phyloP scores from a whole-genome alignment of 2,113 vertebrate genomes.

The Piprites chloris region DNA sequence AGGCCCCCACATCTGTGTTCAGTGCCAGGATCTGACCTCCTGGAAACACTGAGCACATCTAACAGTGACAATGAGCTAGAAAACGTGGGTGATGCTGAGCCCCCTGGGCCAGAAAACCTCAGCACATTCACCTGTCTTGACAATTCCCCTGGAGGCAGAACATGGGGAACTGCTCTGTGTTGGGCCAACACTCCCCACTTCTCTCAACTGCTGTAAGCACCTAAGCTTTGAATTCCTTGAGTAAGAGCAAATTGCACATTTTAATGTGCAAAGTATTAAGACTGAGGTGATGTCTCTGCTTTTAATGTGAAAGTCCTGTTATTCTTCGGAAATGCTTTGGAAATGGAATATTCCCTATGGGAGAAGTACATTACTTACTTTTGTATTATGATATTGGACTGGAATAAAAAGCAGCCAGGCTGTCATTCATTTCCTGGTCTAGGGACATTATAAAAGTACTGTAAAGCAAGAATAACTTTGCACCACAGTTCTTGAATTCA shows the following conservation, averaged over 20 bases:
- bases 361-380: neutral
- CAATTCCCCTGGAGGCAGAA: neutral
- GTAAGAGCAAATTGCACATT: neutral
- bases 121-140: neutral
- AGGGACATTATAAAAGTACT: neutral
- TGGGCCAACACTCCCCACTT: neutral
- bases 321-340: neutral
- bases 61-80: neutral
- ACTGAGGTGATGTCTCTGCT: neutral
- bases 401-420: neutral
- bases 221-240: neutral
- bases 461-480: slow-evolving; percentile 14
- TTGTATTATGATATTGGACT: neutral
- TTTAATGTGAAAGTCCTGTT: slow-evolving; percentile 17
- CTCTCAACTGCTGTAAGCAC: neutral
- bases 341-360: slow-evolving; percentile 5
- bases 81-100: fast-evolving
- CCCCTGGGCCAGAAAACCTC: neutral
- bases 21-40: neutral
- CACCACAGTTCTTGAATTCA: slow-evolving; percentile 37
- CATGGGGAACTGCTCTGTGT: neutral
- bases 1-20: neutral
- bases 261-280: neutral
- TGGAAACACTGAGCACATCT: neutral
- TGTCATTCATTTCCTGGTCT: neutral